These are phyloP conservation scores for Smithornis capensis DNA, from an alignment of 2,113 vertebrate species.

Conservation along the genomic window DNA sequence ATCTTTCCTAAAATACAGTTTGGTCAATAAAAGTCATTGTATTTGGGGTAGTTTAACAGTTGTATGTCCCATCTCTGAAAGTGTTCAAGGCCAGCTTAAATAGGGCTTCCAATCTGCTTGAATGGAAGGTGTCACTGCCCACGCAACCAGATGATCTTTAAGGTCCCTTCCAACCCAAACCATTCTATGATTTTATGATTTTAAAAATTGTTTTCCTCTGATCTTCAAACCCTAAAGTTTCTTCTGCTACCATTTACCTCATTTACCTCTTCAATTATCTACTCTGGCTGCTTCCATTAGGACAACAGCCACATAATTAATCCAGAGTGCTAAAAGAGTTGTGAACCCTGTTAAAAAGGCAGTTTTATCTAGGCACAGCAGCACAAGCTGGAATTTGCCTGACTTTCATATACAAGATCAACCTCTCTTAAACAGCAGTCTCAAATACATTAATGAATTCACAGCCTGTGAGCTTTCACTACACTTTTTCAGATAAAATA, in stretches of 20 bases:
- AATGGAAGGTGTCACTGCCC: neutral
- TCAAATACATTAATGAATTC: neutral
- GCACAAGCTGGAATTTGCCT: neutral
- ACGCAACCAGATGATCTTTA: neutral
- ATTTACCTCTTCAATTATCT: constrained; percentile 44
- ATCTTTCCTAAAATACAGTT: neutral
- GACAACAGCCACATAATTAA: constrained; percentile 29
- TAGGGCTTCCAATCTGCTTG: neutral
- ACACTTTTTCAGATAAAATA: neutral
- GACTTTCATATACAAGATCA: neutral
- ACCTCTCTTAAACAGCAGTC: neutral
- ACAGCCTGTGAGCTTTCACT: neutral
- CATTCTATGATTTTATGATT: neutral
- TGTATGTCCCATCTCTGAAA: neutral
- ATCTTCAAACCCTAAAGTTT: neutral
- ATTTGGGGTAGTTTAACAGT: neutral
- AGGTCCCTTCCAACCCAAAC: neutral
- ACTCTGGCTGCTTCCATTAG: neutral
- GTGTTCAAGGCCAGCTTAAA: neutral
- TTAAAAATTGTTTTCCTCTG: neutral
- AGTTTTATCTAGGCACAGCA: neutral
- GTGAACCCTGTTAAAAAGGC: neutral
- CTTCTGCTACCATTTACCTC: neutral
- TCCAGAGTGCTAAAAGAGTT: neutral
- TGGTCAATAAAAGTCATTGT: neutral